These are phyloP conservation scores for Phyllostomus discolor DNA, from an alignment of 2,113 vertebrate species.

Conservation along the genomic window DNA sequence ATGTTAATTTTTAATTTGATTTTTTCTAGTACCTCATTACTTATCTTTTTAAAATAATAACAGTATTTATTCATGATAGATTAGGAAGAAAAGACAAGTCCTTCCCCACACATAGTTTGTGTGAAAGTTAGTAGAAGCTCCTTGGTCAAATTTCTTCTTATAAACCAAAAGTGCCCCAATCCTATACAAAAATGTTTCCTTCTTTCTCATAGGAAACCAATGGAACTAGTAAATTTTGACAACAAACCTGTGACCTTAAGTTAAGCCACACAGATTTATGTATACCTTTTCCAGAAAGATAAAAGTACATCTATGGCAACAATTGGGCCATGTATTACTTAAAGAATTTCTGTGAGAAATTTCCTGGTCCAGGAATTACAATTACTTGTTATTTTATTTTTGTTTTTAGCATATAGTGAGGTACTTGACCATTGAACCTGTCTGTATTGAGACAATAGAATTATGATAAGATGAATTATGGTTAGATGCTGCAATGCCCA, in stretches of 20 bases:
- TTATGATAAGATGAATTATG: not conserved
- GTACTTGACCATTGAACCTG: not conserved
- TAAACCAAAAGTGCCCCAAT: not conserved
- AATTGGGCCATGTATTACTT: not conserved
- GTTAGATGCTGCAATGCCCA: not conserved
- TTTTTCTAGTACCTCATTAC: not conserved
- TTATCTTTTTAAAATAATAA: not conserved
- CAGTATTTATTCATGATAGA: not conserved
- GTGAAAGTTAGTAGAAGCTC: not conserved
- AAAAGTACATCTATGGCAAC: not conserved
- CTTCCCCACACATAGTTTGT: not conserved
- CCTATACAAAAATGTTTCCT: not conserved
- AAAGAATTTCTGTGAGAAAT: slow-evolving; percentile 32
- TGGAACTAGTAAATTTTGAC: not conserved
- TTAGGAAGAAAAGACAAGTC: not conserved
- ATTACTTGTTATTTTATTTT: not conserved
- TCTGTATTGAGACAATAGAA: not conserved
- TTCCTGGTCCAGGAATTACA: not conserved
- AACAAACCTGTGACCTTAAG: not conserved
- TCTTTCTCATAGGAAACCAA: slow-evolving; percentile 19
- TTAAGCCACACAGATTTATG: not conserved
- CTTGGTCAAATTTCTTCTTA: not conserved
- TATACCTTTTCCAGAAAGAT: slow-evolving; percentile 1
- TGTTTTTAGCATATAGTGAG: not conserved
- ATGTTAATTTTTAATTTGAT: not conserved